A percentile compares a stretch with the other conserved stretches of the same genome.
These are phyloP conservation scores for Carposina sasakii DNA, from an alignment of 1,140 invertebrate species.

Conservation along the genomic window DNA sequence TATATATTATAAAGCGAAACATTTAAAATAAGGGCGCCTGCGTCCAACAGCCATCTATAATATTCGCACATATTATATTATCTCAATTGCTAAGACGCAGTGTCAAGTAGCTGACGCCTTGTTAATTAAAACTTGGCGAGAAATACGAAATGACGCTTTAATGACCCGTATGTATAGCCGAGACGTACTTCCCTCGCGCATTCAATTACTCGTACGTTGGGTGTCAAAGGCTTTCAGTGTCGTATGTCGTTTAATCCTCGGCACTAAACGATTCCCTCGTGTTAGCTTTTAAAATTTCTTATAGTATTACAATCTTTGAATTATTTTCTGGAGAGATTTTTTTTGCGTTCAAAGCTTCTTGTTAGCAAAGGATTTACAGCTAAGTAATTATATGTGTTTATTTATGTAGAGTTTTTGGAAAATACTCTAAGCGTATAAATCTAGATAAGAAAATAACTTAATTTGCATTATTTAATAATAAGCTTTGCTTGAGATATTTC, in stretches of 20 bases:
- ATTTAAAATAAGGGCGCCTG: not conserved
- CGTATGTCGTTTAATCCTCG: conserved; percentile 30
- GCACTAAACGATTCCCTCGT: conserved; percentile 22
- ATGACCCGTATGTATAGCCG: conserved; percentile 7
- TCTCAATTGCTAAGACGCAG: not conserved
- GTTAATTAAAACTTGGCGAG: too few relatives aligned
- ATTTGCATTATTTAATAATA: too few relatives aligned
- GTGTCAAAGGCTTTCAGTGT: conserved; percentile 36
- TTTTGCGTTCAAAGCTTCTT: not conserved
- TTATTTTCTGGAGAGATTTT: conserved; percentile 1
- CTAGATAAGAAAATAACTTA: too few relatives aligned
- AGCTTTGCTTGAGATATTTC: too few relatives aligned
- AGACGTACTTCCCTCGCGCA: conserved; percentile 19
- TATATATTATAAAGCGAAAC: not conserved
- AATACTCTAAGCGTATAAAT: too few relatives aligned
- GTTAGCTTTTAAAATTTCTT: conserved; percentile 27
- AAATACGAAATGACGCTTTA: conserved; percentile 2
- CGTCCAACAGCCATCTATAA: not conserved
- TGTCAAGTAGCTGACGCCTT: too few relatives aligned
- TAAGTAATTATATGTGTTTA: too few relatives aligned
- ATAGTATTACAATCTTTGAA: conserved; percentile 17
- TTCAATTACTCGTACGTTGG: conserved; percentile 35
- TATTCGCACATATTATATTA: not conserved
- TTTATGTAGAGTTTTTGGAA: too few relatives aligned
- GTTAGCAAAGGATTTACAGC: not conserved